A percentile compares a stretch with the other conserved stretches of the same genome.
Evolutionary conservation across 1,140 invertebrate genomes (phyloP).

Genomic region (Glossosoma conforme): DNA sequence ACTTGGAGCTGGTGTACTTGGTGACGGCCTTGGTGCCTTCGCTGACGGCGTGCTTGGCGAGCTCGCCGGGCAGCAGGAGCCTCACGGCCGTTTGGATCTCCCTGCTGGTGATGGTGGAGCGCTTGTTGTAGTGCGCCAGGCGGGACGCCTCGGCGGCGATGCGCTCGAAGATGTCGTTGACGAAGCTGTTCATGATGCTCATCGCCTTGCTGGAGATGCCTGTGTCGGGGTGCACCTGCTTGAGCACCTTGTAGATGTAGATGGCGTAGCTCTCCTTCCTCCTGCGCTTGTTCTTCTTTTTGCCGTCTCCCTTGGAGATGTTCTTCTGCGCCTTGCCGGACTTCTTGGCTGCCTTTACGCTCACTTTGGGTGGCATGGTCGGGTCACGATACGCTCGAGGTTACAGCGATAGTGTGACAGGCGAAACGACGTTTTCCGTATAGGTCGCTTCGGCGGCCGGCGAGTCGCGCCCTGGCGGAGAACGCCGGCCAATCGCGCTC

Average conservation of each 20-base stretch:
- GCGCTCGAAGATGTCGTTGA: slow-evolving; percentile 54
- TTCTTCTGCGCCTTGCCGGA: slow-evolving; percentile 54
- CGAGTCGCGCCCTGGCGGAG: no score
- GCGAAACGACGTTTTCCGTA: no score
- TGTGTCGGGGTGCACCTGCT: slow-evolving; percentile 43
- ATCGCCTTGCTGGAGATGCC: slow-evolving; percentile 56
- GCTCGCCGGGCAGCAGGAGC: slow-evolving; percentile 54
- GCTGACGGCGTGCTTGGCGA: slow-evolving; percentile 55
- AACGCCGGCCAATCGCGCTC: no score
- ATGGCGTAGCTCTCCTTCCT: slow-evolving; percentile 66
- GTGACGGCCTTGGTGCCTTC: slow-evolving; percentile 59
- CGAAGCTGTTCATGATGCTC: slow-evolving; percentile 63
- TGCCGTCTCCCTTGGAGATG: slow-evolving; percentile 51
- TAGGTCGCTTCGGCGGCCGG: no score
- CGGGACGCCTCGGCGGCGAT: slow-evolving; percentile 59
- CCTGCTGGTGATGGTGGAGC: slow-evolving; percentile 53
- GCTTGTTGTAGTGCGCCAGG: slow-evolving; percentile 67
- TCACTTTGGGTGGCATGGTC: no score
- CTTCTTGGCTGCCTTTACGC: slow-evolving; percentile 50
- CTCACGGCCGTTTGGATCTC: slow-evolving; percentile 54
- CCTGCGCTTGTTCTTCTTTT: slow-evolving; percentile 53
- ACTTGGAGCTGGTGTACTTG: slow-evolving; percentile 54
- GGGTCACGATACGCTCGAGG: no score
- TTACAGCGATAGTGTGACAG: no score
- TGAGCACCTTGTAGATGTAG: slow-evolving; percentile 69